phyloP scores from a whole-genome alignment of 2,888 invertebrate genomes.

The Drosophila sordidapex region DNA sequence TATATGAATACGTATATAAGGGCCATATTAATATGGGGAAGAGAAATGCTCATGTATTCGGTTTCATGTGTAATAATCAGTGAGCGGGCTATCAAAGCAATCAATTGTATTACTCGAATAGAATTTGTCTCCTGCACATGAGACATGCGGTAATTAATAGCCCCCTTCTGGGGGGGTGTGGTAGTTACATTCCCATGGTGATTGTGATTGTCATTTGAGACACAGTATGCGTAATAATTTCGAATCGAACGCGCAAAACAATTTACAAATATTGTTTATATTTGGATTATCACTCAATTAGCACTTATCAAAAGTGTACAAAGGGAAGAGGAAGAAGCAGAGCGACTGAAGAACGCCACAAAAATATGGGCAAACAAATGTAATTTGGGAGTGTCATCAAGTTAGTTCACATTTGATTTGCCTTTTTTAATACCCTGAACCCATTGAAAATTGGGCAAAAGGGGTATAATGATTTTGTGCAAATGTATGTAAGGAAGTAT shows the following conservation, averaged over 20 bases:
- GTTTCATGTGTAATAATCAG: constrained; percentile 40
- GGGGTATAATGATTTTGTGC: neutral
- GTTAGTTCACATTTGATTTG: constrained; percentile 27
- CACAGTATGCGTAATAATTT: constrained; percentile 42
- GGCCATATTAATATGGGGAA: constrained; percentile 14
- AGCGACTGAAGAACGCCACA: neutral
- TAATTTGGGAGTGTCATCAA: neutral
- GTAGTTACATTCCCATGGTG: constrained; percentile 42
- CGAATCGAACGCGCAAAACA: constrained; percentile 23
- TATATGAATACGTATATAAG: constrained; percentile 6
- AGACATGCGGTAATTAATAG: constrained; percentile 44
- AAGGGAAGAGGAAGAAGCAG: neutral
- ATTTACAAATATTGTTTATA: constrained; percentile 2
- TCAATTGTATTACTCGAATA: constrained; percentile 39
- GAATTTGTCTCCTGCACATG: constrained; percentile 13
- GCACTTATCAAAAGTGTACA: neutral
- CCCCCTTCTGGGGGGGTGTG: neutral
- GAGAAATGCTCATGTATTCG: constrained; percentile 14
- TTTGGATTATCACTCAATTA: constrained; percentile 14
- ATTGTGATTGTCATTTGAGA: constrained; percentile 14
- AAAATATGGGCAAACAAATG: constrained; percentile 1
- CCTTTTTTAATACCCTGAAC: constrained; percentile 8
- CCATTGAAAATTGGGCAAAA: neutral
- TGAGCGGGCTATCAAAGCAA: constrained; percentile 34
- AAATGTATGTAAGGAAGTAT: neutral